phyloP scores from a whole-genome alignment of 2,797 vertebrate species.

The Apogon talboti region DNA sequence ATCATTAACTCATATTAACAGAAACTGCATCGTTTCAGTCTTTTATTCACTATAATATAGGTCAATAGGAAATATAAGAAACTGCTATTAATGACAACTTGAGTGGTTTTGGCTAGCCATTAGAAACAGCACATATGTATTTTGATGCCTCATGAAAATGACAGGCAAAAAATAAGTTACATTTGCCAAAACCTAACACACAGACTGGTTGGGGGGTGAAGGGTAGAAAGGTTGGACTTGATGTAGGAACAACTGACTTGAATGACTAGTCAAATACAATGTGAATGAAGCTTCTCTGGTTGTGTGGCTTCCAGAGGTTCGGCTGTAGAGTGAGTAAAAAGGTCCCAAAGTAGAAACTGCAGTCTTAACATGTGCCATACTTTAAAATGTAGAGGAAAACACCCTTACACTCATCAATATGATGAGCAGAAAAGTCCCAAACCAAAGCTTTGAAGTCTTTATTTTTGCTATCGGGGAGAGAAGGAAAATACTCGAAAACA shows the following conservation, averaged over 20 bases:
- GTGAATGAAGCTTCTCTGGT: conserved; percentile 76
- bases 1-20: conserved; percentile 79
- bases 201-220: conserved; percentile 47
- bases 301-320: conserved; percentile 71
- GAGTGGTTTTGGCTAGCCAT: conserved; percentile 79
- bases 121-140: conserved; percentile 79
- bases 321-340: conserved; percentile 85
- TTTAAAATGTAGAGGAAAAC: conserved; percentile 89
- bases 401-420: conserved; percentile 99
- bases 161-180: conserved; percentile 80
- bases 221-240: conserved; percentile 43
- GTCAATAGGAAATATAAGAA: conserved; percentile 84
- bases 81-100: conserved; percentile 80
- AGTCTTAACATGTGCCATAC: conserved; percentile 92
- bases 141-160: conserved; percentile 73
- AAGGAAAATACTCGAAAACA: conserved; percentile 77
- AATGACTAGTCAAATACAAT: conserved; percentile 73
- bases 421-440: conserved; percentile 98
- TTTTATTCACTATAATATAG: conserved; percentile 82
- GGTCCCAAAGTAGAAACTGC: conserved; percentile 92
- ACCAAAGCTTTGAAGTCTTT: conserved; percentile 92
- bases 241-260: conserved; percentile 61
- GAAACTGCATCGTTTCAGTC: conserved; percentile 77
- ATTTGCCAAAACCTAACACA: conserved; percentile 76
- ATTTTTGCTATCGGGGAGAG: conserved; percentile 86